Percentiles rank a stretch among this genome's conserved stretches.
These are phyloP conservation scores for Drosophila aff. DNA, from an alignment of 1,140 invertebrate genomes.

Conservation along the genomic window DNA sequence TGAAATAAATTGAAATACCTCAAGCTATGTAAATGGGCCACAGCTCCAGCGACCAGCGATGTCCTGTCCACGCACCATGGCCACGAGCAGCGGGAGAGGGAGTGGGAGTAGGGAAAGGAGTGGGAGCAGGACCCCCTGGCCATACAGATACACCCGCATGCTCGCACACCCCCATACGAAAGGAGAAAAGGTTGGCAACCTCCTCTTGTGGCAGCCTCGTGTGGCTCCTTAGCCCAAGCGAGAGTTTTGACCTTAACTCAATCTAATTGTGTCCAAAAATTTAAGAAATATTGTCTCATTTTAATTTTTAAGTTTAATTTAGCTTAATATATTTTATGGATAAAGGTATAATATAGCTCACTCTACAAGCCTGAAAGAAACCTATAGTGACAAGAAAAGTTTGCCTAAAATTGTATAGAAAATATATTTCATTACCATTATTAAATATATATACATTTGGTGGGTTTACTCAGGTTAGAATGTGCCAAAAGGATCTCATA, in stretches of 20 bases:
- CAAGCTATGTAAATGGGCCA: slow-evolving; percentile 75
- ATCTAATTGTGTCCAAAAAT: background rate
- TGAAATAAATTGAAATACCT: slow-evolving; percentile 83
- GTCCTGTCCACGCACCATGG: slow-evolving; percentile 38
- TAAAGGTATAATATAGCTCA: background rate
- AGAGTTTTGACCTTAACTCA: background rate
- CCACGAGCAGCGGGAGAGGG: background rate
- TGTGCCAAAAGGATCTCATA: background rate
- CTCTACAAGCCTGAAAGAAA: background rate
- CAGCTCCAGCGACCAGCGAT: slow-evolving; percentile 19
- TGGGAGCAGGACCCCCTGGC: slow-evolving; percentile 12
- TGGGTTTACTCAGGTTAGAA: background rate
- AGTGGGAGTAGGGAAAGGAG: background rate
- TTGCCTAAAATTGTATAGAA: background rate
- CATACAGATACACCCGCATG: slow-evolving; percentile 41
- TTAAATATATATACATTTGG: background rate
- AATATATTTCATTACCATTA: background rate
- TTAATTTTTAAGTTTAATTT: background rate
- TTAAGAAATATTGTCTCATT: no score
- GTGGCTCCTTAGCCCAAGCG: background rate
- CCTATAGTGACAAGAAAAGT: background rate
- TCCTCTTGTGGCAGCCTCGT: background rate
- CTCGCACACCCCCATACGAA: slow-evolving; percentile 21
- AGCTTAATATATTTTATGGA: no score
- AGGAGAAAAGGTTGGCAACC: slow-evolving; percentile 40